phyloP scores from a whole-genome alignment of 2,113 vertebrate species.

The Lepus americanus region DNA sequence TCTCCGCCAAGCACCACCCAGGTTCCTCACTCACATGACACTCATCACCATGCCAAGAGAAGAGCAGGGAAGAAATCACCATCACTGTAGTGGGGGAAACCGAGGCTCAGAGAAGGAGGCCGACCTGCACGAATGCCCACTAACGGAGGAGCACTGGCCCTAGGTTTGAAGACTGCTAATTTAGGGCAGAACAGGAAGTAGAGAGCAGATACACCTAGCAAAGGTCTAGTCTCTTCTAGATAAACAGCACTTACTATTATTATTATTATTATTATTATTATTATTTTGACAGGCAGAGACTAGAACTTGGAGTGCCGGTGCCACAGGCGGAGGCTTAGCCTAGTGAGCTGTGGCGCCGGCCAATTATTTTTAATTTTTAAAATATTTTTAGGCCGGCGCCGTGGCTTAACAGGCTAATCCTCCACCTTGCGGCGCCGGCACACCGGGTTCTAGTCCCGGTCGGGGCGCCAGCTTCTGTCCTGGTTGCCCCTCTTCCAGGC shows the following conservation, averaged over 20 bases:
- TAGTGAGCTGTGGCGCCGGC: too few species aligned
- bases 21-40: background rate
- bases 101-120: background rate
- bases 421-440: too few species aligned
- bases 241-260: background rate
- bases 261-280: too few species aligned
- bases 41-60: background rate
- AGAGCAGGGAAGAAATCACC: background rate
- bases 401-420: too few species aligned
- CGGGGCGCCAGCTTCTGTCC: too few species aligned
- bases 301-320: too few species aligned
- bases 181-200: background rate
- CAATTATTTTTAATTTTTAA: too few species aligned
- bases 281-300: too few species aligned
- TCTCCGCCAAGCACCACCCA: background rate
- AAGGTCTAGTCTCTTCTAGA: background rate
- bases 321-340: too few species aligned
- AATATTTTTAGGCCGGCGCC: too few species aligned
- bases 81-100: background rate
- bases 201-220: background rate
- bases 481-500: too few species aligned
- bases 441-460: too few species aligned
- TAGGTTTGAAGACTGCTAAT: background rate
- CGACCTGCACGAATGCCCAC: background rate
- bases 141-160: rapidly evolving